Evolutionary conservation across 1,140 invertebrate genomes (phyloP).

Genomic region (Capitella teleta): DNA sequence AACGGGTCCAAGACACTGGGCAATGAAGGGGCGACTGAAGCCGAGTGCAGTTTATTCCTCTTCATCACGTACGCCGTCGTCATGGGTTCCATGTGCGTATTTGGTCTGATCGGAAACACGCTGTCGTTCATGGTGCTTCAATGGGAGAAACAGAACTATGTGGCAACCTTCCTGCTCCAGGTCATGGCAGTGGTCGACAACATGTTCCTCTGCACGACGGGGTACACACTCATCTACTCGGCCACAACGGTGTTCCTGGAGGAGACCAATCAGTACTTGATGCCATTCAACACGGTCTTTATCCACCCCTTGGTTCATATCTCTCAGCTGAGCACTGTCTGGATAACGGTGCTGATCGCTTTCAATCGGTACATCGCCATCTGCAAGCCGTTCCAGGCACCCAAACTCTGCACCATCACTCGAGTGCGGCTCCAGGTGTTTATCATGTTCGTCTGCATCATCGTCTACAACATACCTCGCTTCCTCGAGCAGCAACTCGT

Average conservation of each 20-base stretch:
- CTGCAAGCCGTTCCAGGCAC: conserved; percentile 10
- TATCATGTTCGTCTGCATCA: conserved; percentile 1
- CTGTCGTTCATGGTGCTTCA: conserved; percentile 9
- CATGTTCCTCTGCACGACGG: conserved; percentile 8
- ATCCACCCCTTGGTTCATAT: conserved; percentile 10
- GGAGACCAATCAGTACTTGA: not conserved
- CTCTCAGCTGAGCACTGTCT: conserved; percentile 12
- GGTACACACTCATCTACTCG: conserved; percentile 5
- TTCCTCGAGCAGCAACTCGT: conserved; percentile 8
- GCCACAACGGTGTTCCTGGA: not conserved
- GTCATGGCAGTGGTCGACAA: conserved; percentile 10
- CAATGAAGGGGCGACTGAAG: not conserved
- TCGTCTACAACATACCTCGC: conserved; percentile 10
- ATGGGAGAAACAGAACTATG: conserved; percentile 7
- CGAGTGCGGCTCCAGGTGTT: conserved; percentile 6
- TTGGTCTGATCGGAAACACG: conserved; percentile 9
- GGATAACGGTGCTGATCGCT: conserved; percentile 13
- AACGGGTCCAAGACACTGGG: not conserved
- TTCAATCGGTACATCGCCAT: conserved; percentile 14
- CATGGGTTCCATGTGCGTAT: conserved; percentile 8
- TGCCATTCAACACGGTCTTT: not conserved
- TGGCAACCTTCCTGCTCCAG: conserved; percentile 11
- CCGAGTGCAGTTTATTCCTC: conserved; percentile 5
- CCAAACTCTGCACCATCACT: conserved; percentile 5
- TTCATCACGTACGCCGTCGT: conserved; percentile 7